Evolutionary conservation across 2,113 vertebrate species (phyloP).

Genomic region (Clarias magur): DNA sequence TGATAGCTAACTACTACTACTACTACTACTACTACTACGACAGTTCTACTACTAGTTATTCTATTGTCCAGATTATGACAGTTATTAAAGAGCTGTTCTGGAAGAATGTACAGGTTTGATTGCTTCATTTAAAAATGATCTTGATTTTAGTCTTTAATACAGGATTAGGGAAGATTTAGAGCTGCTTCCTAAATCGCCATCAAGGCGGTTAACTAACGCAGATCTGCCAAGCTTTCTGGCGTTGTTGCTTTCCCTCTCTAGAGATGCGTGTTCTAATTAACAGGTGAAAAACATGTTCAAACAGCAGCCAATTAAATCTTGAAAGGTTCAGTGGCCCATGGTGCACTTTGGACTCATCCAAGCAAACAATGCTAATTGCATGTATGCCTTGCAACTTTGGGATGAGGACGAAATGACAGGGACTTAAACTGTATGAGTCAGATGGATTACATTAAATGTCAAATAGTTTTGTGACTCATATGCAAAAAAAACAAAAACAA

Average conservation of each 20-base stretch:
- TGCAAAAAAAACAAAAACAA: not conserved
- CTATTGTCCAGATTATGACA: not conserved
- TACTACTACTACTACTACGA: not conserved
- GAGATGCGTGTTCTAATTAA: slow-evolving; percentile 50
- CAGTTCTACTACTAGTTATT: not conserved
- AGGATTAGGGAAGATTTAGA: not conserved
- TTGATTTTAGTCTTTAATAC: not conserved
- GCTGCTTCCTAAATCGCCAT: not conserved
- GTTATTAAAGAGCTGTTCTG: not conserved
- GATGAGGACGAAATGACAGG: not conserved
- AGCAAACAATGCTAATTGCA: slow-evolving; percentile 35
- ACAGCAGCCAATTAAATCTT: slow-evolving; percentile 52
- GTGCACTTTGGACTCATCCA: slow-evolving; percentile 24
- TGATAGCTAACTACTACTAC: not conserved
- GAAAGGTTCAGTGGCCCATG: slow-evolving; percentile 38
- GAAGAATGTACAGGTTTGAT: not conserved
- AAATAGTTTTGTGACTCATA: not conserved
- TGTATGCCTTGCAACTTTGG: slow-evolving; percentile 10
- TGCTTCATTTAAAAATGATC: not conserved
- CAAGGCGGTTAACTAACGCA: not conserved
- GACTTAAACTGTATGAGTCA: not conserved
- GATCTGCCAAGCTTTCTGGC: not conserved
- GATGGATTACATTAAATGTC: slow-evolving; percentile 14
- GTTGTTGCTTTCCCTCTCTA: slow-evolving; percentile 48
- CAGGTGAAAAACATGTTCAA: slow-evolving; percentile 51